Evolutionary conservation across 2,797 vertebrate species (phyloP).

Genomic region (Cossypha heuglini): DNA sequence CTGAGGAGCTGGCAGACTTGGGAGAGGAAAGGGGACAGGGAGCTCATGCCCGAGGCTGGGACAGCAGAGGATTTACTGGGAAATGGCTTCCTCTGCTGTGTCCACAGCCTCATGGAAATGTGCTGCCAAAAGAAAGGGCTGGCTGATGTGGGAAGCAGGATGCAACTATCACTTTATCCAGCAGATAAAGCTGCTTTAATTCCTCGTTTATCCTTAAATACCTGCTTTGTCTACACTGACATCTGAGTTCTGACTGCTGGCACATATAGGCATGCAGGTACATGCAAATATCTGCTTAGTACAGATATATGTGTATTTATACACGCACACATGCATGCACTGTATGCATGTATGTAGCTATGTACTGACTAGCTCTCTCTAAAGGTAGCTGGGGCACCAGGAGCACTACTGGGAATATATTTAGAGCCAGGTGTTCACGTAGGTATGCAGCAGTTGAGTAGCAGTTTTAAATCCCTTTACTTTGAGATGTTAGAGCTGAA

Average conservation of each 20-base stretch:
- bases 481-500: not conserved
- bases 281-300: not conserved
- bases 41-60: rapidly evolving
- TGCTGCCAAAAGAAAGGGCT: rapidly evolving
- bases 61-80: not conserved
- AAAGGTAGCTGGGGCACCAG: not conserved
- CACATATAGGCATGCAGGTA: not conserved
- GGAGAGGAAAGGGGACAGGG: not conserved
- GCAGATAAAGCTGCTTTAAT: not conserved
- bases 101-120: not conserved
- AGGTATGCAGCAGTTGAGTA: not conserved
- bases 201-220: not conserved
- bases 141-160: not conserved
- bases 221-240: not conserved
- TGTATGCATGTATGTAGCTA: no score
- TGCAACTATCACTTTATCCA: not conserved
- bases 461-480: not conserved
- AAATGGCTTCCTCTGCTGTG: not conserved
- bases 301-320: not conserved
- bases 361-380: not conserved
- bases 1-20: not conserved
- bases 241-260: not conserved
- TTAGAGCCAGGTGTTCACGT: rapidly evolving
- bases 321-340: rapidly evolving
- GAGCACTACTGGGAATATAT: not conserved